Evolutionary conservation across 1,140 invertebrate genomes (phyloP).

Genomic region (Copidosoma floridanum): DNA sequence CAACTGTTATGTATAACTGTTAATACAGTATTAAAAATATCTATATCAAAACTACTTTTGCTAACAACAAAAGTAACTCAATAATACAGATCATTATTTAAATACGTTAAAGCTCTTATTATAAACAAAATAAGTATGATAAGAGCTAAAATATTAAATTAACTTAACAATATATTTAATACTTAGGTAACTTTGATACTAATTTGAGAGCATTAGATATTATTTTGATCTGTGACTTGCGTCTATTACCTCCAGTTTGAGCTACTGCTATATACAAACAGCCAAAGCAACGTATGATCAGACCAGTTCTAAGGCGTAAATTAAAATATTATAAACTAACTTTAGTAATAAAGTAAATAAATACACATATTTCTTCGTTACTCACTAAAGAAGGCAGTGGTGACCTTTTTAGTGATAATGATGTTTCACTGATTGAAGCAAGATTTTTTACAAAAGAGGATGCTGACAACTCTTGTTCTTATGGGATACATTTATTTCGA

Average conservation of each 20-base stretch:
- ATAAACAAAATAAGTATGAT: conserved; percentile 50
- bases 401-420: neutral
- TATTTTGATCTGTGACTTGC: conserved; percentile 32
- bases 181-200: conserved; percentile 27
- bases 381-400: conserved; percentile 41
- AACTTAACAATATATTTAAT: conserved; percentile 36
- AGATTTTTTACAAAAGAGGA: too few relatives aligned
- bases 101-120: conserved; percentile 29
- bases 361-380: conserved; percentile 35
- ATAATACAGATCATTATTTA: conserved; percentile 1
- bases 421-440: too few relatives aligned
- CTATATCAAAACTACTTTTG: conserved; percentile 26
- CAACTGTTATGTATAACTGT: too few relatives aligned
- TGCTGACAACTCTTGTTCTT: too few relatives aligned
- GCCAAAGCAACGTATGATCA: conserved; percentile 1
- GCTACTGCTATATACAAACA: conserved; percentile 25
- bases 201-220: conserved; percentile 30
- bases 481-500: conserved; percentile 28
- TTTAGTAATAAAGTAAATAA: conserved; percentile 33
- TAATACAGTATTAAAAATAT: conserved; percentile 35
- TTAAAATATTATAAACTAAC: conserved; percentile 33
- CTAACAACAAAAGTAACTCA: neutral
- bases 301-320: conserved; percentile 24
- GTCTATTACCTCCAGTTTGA: conserved; percentile 31
- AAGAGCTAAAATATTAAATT: conserved; percentile 28